Percentiles rank a stretch among this genome's conserved stretches.
phyloP scores from a whole-genome alignment of 2,113 vertebrate species.

The Serinus canaria region DNA sequence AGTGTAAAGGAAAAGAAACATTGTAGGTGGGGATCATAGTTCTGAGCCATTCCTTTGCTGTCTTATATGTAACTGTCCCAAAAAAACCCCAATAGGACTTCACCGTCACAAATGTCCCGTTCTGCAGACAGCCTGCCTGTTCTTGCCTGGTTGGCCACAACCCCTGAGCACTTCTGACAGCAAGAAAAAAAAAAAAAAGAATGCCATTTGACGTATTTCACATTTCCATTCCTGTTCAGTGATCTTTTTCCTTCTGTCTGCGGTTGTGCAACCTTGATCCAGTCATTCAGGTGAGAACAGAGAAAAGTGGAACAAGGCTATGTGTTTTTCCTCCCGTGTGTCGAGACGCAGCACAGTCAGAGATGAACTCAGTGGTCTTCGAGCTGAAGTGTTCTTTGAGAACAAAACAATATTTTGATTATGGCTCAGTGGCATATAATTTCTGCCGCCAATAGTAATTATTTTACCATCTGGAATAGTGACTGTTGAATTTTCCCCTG shows the following conservation, averaged over 20 bases:
- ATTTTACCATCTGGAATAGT: neutral
- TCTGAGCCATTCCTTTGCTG: slow-evolving; percentile 61
- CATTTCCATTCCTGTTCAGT: slow-evolving; percentile 35
- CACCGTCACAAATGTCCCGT: slow-evolving; percentile 19
- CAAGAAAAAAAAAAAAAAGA: neutral
- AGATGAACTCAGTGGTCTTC: neutral
- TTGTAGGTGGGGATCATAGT: slow-evolving; percentile 80
- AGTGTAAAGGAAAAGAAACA: slow-evolving; percentile 79
- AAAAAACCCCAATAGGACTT: slow-evolving; percentile 32
- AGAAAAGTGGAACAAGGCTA: neutral
- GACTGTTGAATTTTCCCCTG: neutral
- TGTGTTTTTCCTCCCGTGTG: neutral
- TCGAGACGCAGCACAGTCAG: neutral
- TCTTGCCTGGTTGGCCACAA: neutral
- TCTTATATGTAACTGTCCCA: slow-evolving; percentile 29
- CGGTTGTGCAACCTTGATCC: slow-evolving; percentile 25
- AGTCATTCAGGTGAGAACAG: slow-evolving; percentile 13
- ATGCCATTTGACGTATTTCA: slow-evolving; percentile 16
- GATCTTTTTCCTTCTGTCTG: slow-evolving; percentile 49
- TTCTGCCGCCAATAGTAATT: neutral
- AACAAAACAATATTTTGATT: neutral
- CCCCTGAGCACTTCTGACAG: neutral
- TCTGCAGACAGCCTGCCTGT: neutral
- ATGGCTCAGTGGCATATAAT: neutral
- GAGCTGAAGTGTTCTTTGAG: neutral